These are phyloP conservation scores for Nasonovia ribisnigri DNA, from an alignment of 2,888 invertebrate species.

Conservation along the genomic window DNA sequence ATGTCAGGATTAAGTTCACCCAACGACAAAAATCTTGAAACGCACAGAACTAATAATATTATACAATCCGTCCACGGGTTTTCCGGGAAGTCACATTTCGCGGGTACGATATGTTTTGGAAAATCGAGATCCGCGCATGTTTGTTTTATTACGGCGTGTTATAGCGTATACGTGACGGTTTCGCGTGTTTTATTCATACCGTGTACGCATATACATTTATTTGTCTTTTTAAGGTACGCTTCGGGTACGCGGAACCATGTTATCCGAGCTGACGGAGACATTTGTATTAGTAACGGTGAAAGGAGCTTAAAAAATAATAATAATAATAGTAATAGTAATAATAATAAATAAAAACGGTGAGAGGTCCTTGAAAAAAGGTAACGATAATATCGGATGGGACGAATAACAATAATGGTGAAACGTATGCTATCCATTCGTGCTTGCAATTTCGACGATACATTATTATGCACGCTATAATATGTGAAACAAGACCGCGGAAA, in stretches of 20 bases:
- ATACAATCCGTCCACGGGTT: neutral
- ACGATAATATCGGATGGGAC: constrained; percentile 33
- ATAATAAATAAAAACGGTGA: neutral
- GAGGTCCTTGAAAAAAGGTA: neutral
- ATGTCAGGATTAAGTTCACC: neutral
- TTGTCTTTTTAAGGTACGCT: constrained; percentile 4
- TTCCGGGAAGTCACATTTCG: neutral
- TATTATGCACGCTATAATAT: neutral
- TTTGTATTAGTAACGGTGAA: constrained; percentile 30
- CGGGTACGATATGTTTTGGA: neutral
- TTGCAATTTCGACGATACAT: neutral
- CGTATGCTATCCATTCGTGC: constrained; percentile 10
- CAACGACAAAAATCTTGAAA: neutral
- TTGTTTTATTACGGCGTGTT: neutral
- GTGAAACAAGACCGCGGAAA: constrained; percentile 13
- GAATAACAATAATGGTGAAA: constrained; percentile 3
- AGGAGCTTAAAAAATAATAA: constrained; percentile 14
- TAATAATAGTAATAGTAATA: constrained; percentile 12
- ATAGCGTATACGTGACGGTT: neutral
- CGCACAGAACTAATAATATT: neutral
- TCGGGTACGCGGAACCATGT: neutral
- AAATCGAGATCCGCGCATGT: neutral
- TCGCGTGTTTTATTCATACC: neutral
- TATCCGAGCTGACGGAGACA: neutral
- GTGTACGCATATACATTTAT: neutral